These are phyloP conservation scores for Pyrrhia umbra DNA, from an alignment of 2,888 invertebrate species.

Conservation along the genomic window DNA sequence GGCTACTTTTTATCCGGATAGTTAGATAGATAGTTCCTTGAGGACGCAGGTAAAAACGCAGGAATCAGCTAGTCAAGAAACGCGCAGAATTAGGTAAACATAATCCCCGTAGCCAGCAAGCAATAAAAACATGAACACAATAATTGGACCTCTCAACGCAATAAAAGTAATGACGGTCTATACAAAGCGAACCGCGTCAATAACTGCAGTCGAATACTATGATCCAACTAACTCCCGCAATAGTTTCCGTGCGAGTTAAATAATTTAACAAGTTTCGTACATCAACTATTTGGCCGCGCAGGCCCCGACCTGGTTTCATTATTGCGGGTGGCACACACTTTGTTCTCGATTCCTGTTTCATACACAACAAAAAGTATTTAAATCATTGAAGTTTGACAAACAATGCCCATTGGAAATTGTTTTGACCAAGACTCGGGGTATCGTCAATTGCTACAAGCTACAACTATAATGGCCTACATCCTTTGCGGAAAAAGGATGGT, in stretches of 20 bases:
- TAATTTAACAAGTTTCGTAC: conserved; percentile 52
- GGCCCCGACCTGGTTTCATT: conserved; percentile 28
- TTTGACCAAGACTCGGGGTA: no score
- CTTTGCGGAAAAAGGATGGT: not conserved
- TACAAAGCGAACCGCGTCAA: not conserved
- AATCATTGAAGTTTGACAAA: conserved; percentile 2
- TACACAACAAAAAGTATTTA: conserved; percentile 18
- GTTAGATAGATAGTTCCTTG: no score
- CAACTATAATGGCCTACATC: no score
- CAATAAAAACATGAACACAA: no score
- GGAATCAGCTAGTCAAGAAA: no score
- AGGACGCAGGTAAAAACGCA: no score
- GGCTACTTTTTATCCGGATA: no score
- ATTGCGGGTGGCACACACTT: conserved; percentile 22
- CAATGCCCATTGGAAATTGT: not conserved
- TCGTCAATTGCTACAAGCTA: no score
- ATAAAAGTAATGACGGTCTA: not conserved
- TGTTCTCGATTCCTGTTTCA: conserved; percentile 23
- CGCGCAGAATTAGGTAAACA: no score
- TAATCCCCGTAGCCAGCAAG: no score
- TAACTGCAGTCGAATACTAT: conserved; percentile 6
- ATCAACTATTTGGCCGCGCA: conserved; percentile 46
- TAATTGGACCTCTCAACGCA: not conserved
- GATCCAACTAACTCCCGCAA: conserved; percentile 25
- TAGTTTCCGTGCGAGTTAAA: conserved; percentile 44